Base-by-base conservation (phyloP, 2,888 invertebrate genomes). In the Andrena fulva region DNA sequence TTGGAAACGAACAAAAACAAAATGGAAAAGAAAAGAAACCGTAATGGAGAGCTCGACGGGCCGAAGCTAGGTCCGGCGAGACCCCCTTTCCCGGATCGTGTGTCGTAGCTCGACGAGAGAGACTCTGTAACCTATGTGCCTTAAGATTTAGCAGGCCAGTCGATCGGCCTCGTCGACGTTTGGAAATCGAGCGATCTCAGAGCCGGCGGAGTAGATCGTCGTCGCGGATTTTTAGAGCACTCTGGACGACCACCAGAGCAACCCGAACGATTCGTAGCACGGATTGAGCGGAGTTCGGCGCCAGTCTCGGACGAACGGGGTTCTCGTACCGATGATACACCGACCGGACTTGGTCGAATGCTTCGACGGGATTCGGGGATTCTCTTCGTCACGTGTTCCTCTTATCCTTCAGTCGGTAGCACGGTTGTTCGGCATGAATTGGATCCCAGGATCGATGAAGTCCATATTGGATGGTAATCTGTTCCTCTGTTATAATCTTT, bases 31-130 rank as follows among this genome's bases (percentile, higher is more conserved):
- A 52, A 52, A 42, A 35, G 35, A 56, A 59, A 56, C 20, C 33
- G 54, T 20, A 33, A 54, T 54, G 77, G 60, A 69, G 35, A 20
- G 56, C 66, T 71, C 20, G 48, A 62, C 33, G 82, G 75, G 42
- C 81, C 78, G 78, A 85, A 83, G 73, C 88, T 89, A 88, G 87
- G 88, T 88, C 88, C 77, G 79, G 69, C 83, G 66, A 48, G 80
- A 80, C 50, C 71, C 77, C 33, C 33, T 20, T 63, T 56, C 56
- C 56, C 56, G 20, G 79, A 24, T 56, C 60, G 80, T 77, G 86
- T 80, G 79, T 72, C 52, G 73, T 86, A 85, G 78, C 77, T 80
- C 81, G 72, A 73, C 70, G 54, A 73, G 64, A 87, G 80, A 85
- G 77, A 85, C 82, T 88, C 75, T 82, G 74, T 82, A 82, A 76